Base-by-base conservation (phyloP, 64 coral and sea anemone species). In the Pachyseris speciosa region DNA sequence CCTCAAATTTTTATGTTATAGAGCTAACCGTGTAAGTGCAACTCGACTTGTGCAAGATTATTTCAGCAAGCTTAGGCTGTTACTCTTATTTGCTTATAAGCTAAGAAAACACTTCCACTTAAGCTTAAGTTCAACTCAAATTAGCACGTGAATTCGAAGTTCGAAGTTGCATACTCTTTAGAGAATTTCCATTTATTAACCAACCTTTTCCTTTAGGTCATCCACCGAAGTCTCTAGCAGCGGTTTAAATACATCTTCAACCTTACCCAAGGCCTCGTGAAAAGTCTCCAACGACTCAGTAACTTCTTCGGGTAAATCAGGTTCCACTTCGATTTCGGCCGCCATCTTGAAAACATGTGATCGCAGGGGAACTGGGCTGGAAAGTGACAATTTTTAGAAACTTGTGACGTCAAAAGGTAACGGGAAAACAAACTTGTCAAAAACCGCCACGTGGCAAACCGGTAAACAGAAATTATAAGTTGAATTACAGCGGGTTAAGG, bases 281-380 rank as follows among this genome's bases (percentile, higher is more conserved):
- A 99, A 95, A 34, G 85, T 81, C 61, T 99, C 93, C 12, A 95
- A 80, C 28, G 97, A 95, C 39, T 92, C 89, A 49, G 83, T 90
- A 19, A 99, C 70, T 91, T 99, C 97, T 78, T 95, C 74, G 17
- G 97, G 97, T 37, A 99, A 84, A 43, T 95, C 97, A 12, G 90
- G 94, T 6, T 95, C 97, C 33, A 55, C 83, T 36, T 74, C 90
- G 2, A 86, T 53, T 63, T 76, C 33, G 67, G 85, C 86, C 79
- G 93, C 97, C 93, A 99, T 95, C 27, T 99, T 95, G 86, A 41
- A 90, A 68, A 74, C 48, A 34, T 26, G 24, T 30, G 7, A 10
- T 4, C 45, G 69, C 33, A 4, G 10, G 51, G 4, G 17, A 29
- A 2, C 33, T 72, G 84, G 69, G 51, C 9, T 16, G 28, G 4